Conservation (phyloP, 2,113 vertebrate genomes). For the Chloebia gouldiae region DNA sequence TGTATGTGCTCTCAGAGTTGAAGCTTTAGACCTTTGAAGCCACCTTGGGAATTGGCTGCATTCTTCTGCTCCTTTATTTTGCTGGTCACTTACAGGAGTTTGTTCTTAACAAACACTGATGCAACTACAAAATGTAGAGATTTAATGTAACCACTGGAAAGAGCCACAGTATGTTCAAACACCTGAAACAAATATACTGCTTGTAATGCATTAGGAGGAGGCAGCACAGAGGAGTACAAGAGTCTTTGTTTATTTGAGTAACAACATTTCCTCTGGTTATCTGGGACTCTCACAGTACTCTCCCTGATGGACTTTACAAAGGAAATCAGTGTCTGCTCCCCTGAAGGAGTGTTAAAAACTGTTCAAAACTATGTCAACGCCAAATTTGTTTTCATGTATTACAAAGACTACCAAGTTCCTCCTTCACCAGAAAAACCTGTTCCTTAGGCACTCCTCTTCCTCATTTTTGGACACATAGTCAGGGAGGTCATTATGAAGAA, state of each 20-base stretch:
- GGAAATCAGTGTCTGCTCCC: background rate
- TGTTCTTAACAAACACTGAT: background rate
- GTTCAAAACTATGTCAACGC: background rate
- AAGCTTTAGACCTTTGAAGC: background rate
- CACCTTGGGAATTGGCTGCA: background rate
- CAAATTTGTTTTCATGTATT: background rate
- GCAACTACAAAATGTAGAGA: background rate
- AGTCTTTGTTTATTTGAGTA: background rate
- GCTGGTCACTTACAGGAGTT: background rate
- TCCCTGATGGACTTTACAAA: background rate
- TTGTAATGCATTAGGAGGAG: background rate
- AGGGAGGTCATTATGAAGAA: background rate
- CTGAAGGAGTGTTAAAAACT: background rate
- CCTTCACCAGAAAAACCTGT: constrained; percentile 47
- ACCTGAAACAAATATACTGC: background rate
- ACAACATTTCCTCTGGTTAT: background rate
- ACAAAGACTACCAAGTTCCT: background rate
- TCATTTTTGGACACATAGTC: background rate
- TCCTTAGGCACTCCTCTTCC: constrained; percentile 25
- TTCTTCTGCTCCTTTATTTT: background rate
- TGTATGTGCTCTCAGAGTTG: background rate
- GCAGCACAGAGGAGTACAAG: background rate
- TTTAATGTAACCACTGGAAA: background rate
- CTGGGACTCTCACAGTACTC: background rate
- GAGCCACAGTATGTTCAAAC: background rate